Base-by-base conservation (phyloP, 2,797 vertebrate genomes). In the Acanthornis magna region DNA sequence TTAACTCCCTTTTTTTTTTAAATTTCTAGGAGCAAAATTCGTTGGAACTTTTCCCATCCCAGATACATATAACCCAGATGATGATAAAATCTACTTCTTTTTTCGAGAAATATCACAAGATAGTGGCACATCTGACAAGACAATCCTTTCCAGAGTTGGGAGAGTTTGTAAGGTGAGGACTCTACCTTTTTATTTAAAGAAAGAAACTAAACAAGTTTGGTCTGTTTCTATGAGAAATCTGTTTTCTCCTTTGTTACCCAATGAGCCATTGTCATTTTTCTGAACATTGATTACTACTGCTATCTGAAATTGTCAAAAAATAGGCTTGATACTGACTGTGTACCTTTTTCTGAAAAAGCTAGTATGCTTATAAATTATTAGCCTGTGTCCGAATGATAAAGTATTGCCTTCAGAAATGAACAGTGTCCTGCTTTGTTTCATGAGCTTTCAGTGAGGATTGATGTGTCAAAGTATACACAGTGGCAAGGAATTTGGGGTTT, bases 61-160 rank as follows among this genome's bases (percentile, higher is more conserved):
- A 9, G 99, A 99, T 97, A 99, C 99, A 61, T 99, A 99, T 97
- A 99, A 99, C 91, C 98, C 98, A 70, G 99, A 99, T 67, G 99
- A 99, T 85, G 99, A 99, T 94, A 99, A 99, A 98, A 99, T 99
- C 91, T 99, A 99, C 98, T 99, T 99, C 96, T 99, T 99, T 97
- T 99, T 99, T 97, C 99, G 99, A 19, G 99, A 99, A 97, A 98
- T 98, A 77, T 99, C 99, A 17, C 98, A 98, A 96, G 99, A 99
- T 80, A 98, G 99, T 67, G 98, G 98, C 73, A 98, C 97, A 6
- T 98, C 98, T 55, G 99, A 99, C 98, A 99, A 99, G 97, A 98
- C 97, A 66, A 98, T 99, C 92, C 97, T 99, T 94, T 99, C 99
- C 81, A 98, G 99, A n/a, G 99, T 99, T 91, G 99, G 99, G 82